Evolutionary conservation across 2,888 invertebrate species (phyloP), one percentile per base, ranked within the genome.

Genomic region (Elegia similella): DNA sequence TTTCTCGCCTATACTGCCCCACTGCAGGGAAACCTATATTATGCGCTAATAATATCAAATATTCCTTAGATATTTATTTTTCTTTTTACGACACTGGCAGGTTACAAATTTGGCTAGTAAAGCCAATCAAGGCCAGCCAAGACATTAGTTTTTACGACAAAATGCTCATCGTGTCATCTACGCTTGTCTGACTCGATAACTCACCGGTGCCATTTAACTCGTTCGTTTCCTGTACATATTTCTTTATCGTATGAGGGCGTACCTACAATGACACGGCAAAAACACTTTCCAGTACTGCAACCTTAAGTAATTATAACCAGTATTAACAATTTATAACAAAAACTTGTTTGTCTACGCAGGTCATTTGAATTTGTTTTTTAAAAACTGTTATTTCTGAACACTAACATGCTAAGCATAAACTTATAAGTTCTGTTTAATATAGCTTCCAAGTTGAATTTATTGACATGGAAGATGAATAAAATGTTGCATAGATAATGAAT

Each of bases 221-320:
- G 55, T 55, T 32, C 34, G 55, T 55, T 47, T 47, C 55, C 38
- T 55, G 54, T 44, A 55, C 44, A 46, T 55, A 46, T 34, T 55
- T 52, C n/a, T 53, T 55, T 55, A n/a, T 44, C 32, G 17, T 23
- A 42, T 52, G 38, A 43, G 42, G 42, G 42, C 43, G 50, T 42
- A 30, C 10, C 43, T 44, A 44, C 44, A 38, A 46, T 32, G 32
- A 55, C 15, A 44, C 8, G 29, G 7, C 16, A 15, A 32, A 16
- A 42, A 52, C 38, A 46, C 30, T 32, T 42, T 44, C 34, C 38
- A 38, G n/a, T 34, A 34, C 15, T 46, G n/a, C 50, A 50, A 48
- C 30, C 48, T 32, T n/a, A 10, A n/a, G 15, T 48, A 32, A 48
- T 48, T 48, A 48, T 29, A 8, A 48, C 47, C 29, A 7, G 15